Conservation (phyloP, 2,888 invertebrate species). For the Pseudoips prasinana region DNA sequence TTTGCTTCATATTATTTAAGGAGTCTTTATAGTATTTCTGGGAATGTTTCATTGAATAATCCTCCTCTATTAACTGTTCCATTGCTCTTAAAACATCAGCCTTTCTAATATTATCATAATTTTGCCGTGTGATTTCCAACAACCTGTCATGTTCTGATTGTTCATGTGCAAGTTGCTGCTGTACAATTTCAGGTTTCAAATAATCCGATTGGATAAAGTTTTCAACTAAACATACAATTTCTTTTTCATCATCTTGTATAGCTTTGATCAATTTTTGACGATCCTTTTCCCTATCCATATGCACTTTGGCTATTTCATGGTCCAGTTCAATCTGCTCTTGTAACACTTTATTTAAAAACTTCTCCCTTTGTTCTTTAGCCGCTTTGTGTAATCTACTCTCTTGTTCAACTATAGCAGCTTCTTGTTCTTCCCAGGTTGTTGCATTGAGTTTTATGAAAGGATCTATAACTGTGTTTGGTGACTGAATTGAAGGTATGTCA, state of each 20-base stretch:
- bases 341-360: constrained; percentile 76
- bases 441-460: constrained; percentile 55
- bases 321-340: constrained; percentile 85
- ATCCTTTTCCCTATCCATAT: constrained; percentile 84
- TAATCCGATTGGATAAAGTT: constrained; percentile 84
- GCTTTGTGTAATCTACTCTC: constrained; percentile 85
- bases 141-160: constrained; percentile 85
- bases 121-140: constrained; percentile 81
- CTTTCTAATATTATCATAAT: constrained; percentile 83
- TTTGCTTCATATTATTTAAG: constrained; percentile 84
- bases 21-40: constrained; percentile 85
- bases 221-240: constrained; percentile 83
- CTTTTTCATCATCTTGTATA: constrained; percentile 84
- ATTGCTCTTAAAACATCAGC: constrained; percentile 87
- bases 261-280: constrained; percentile 82
- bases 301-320: constrained; percentile 85
- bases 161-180: constrained; percentile 85
- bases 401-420: constrained; percentile 83
- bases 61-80: constrained; percentile 86
- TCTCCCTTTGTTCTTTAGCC: constrained; percentile 84
- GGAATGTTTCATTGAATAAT: constrained; percentile 81
- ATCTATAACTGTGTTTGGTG: constrained; percentile 53
- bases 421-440: constrained; percentile 82
- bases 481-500: constrained; percentile 48
- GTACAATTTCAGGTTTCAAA: constrained; percentile 81